Conservation (phyloP, 2,888 invertebrate genomes). For the Meloe dianella region DNA sequence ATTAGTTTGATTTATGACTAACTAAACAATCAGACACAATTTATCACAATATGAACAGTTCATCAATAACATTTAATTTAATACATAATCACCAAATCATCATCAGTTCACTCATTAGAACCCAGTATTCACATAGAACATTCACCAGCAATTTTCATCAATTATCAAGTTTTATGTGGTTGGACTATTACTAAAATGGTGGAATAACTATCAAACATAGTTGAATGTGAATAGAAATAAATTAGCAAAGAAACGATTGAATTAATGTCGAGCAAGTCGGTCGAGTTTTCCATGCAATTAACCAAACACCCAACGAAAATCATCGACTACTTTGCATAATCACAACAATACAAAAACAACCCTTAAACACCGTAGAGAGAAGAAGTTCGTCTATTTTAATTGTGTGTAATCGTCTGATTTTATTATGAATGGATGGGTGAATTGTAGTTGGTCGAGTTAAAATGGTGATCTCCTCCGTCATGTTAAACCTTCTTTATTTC, state of each 20-base stretch:
- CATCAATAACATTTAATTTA: slow-evolving; percentile 25
- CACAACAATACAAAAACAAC: slow-evolving; percentile 2
- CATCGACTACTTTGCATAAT: slow-evolving; percentile 23
- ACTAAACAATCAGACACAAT: slow-evolving; percentile 19
- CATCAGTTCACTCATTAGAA: background rate
- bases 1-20: slow-evolving; percentile 22
- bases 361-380: background rate
- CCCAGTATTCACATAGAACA: background rate
- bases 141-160: background rate
- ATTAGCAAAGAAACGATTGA: slow-evolving; percentile 6
- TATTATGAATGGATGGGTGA: background rate
- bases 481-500: slow-evolving; percentile 14
- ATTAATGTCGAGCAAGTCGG: slow-evolving; percentile 11
- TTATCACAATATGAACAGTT: slow-evolving; percentile 26
- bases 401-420: slow-evolving; percentile 20
- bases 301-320: slow-evolving; percentile 11
- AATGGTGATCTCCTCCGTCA: background rate
- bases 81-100: background rate
- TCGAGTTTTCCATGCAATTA: slow-evolving; percentile 22
- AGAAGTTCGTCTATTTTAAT: slow-evolving; percentile 15
- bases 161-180: background rate
- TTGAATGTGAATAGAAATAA: background rate
- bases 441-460: slow-evolving; percentile 6
- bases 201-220: background rate
- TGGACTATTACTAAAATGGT: background rate